Percentiles rank a stretch among this genome's conserved stretches.
Conservation (phyloP, 1,140 invertebrate genomes). For the Sycophaga agraensis region DNA sequence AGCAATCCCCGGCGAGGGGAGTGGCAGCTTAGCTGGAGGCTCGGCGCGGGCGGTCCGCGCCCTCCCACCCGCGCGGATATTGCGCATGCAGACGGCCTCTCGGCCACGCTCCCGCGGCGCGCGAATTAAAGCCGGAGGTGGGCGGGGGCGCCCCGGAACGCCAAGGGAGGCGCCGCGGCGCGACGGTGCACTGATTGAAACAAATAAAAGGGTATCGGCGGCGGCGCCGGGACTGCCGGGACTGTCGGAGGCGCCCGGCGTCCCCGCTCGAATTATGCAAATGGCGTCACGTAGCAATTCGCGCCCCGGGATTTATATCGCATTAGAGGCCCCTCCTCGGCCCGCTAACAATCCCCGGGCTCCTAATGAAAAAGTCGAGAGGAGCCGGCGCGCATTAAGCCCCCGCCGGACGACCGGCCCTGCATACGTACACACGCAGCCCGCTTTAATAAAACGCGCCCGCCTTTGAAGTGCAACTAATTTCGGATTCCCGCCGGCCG, state of each 20-base stretch:
- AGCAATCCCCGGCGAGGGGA: background rate
- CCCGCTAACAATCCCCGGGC: no score
- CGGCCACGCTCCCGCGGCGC: no score
- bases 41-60: background rate
- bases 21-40: background rate
- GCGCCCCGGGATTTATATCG: constrained; percentile 17
- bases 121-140: constrained; percentile 11
- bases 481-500: background rate
- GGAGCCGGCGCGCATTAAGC: constrained; percentile 15
- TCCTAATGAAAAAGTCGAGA: constrained; percentile 25
- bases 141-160: no score
- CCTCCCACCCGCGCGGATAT: background rate
- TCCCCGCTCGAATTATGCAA: constrained; percentile 25
- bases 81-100: background rate
- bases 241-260: background rate
- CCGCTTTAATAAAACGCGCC: no score
- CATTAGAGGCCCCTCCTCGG: background rate
- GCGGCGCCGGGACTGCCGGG: background rate
- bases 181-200: constrained; percentile 28
- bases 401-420: constrained; percentile 5
- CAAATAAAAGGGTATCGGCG: constrained; percentile 15
- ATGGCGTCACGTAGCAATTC: constrained; percentile 13
- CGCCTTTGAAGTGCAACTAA: constrained; percentile 18
- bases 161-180: no score
- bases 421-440: constrained; percentile 9